Conservation (phyloP, 2,113 vertebrate genomes). For the Halcyon malimbica region DNA sequence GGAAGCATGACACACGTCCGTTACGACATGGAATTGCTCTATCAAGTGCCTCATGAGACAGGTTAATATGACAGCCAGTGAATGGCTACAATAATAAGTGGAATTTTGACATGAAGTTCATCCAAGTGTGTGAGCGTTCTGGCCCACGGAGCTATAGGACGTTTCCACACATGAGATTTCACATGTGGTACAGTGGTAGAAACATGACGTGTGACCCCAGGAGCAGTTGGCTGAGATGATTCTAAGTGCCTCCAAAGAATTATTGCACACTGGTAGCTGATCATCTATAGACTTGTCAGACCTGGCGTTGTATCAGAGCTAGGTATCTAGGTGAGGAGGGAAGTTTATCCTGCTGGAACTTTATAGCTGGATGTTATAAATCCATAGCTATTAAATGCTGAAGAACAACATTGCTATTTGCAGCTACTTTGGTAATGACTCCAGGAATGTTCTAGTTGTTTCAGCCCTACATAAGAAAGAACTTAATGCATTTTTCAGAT, state of each 20-base stretch:
- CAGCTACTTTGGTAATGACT: neutral
- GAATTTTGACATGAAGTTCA: neutral
- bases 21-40: neutral
- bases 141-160: neutral
- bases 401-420: neutral
- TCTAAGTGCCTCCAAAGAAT: neutral
- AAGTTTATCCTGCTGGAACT: neutral
- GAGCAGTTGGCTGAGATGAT: neutral
- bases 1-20: neutral
- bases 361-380: neutral
- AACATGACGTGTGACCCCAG: neutral
- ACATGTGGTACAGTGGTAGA: fast-evolving
- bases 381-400: neutral
- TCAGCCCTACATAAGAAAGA: neutral
- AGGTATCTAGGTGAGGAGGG: neutral
- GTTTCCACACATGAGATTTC: neutral
- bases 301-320: neutral
- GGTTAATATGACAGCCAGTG: neutral
- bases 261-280: neutral
- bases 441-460: neutral
- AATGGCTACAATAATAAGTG: neutral
- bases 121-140: neutral
- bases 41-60: neutral
- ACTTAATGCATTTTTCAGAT: neutral
- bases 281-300: neutral